Conservation (phyloP, 2,113 vertebrate genomes). For the Microcebus lehilahytsara region DNA sequence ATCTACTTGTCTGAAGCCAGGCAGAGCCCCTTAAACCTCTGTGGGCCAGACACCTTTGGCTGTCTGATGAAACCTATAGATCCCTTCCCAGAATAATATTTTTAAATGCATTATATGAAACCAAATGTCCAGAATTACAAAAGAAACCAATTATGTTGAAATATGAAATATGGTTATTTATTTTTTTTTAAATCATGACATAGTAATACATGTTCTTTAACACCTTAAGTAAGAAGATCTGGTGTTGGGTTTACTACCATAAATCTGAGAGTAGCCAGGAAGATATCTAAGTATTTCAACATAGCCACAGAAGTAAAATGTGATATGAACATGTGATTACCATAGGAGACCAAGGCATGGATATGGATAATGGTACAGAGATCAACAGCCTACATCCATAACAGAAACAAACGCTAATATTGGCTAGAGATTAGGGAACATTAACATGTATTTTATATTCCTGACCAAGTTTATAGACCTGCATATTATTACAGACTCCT, state of each 20-base stretch:
- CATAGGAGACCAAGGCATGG: not conserved
- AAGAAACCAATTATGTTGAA: not conserved
- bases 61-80: not conserved
- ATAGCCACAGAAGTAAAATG: not conserved
- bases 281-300: not conserved
- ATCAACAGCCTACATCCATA: accelerated
- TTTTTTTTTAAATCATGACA: not conserved
- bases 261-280: not conserved
- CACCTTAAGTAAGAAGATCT: not conserved
- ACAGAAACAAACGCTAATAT: not conserved
- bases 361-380: not conserved
- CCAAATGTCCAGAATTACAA: not conserved
- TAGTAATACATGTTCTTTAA: not conserved
- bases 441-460: not conserved
- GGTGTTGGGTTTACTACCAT: not conserved
- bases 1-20: not conserved
- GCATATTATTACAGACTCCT: not conserved
- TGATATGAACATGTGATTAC: not conserved
- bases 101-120: not conserved
- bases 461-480: not conserved
- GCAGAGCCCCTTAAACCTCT: not conserved
- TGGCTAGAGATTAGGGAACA: not conserved
- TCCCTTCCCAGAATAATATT: not conserved
- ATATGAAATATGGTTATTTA: not conserved
- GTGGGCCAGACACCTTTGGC: not conserved